A percentile compares a stretch with the other conserved stretches of the same genome.
Conservation (phyloP, 2,113 vertebrate species). For the Grammomys dolichurus region DNA sequence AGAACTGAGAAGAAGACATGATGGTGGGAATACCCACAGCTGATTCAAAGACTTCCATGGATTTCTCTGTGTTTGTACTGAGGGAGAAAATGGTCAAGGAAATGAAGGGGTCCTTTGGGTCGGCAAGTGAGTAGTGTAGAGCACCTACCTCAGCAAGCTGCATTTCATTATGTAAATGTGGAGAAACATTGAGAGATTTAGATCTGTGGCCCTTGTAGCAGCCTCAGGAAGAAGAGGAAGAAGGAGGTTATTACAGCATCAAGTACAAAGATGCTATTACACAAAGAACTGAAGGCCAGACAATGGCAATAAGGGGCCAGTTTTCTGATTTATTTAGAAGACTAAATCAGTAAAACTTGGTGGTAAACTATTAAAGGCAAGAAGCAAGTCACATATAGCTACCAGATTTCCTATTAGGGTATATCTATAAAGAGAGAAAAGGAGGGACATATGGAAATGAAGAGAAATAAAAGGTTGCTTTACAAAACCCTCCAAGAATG, state of each 20-base stretch:
- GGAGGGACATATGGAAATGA: neutral
- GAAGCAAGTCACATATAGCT: neutral
- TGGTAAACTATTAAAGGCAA: neutral
- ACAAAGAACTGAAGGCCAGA: neutral
- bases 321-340: neutral
- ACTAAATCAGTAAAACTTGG: neutral
- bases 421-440: neutral
- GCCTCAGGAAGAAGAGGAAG: neutral
- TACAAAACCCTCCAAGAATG: neutral
- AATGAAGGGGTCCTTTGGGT: neutral
- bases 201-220: neutral
- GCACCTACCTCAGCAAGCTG: neutral
- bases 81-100: neutral
- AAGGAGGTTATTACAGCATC: neutral
- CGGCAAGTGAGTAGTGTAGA: neutral
- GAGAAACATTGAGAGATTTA: neutral
- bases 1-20: neutral
- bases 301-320: neutral
- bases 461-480: neutral
- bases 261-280: neutral
- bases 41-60: neutral
- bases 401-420: neutral
- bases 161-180: conserved; percentile 2
- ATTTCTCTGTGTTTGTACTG: neutral
- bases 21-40: neutral